These are phyloP conservation scores for Sakesphorus luctuosus DNA, from an alignment of 2,113 vertebrate species.

Conservation along the genomic window DNA sequence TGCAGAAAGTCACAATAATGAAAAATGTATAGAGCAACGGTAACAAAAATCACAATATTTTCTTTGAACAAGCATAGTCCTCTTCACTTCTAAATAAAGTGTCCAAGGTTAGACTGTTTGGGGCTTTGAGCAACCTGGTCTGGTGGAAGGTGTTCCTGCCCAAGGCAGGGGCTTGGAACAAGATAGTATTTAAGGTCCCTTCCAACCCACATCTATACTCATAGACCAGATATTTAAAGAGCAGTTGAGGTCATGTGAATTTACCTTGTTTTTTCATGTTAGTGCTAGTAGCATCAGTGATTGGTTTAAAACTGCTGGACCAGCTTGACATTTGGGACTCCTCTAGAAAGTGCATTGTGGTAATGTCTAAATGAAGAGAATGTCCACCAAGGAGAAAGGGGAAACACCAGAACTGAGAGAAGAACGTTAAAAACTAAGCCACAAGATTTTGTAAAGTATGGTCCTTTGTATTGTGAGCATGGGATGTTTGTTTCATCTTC, in stretches of 20 bases:
- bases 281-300: background rate
- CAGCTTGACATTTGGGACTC: background rate
- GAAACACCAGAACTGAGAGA: background rate
- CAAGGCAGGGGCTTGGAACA: background rate
- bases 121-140: background rate
- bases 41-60: background rate
- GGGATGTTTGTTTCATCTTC: background rate
- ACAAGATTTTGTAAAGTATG: background rate
- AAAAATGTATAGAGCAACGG: background rate
- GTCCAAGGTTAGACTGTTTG: background rate
- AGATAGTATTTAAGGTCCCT: background rate
- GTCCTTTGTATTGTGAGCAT: background rate
- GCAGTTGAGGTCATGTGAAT: background rate
- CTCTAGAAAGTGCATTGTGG: accelerated
- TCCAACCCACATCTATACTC: background rate
- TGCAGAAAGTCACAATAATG: background rate
- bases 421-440: accelerated
- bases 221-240: background rate
- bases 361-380: background rate
- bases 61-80: background rate
- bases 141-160: background rate
- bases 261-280: background rate
- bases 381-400: background rate
- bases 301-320: background rate
- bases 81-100: background rate